phyloP scores from a whole-genome alignment of 2,888 invertebrate species.

The Mylabris sibirica region DNA sequence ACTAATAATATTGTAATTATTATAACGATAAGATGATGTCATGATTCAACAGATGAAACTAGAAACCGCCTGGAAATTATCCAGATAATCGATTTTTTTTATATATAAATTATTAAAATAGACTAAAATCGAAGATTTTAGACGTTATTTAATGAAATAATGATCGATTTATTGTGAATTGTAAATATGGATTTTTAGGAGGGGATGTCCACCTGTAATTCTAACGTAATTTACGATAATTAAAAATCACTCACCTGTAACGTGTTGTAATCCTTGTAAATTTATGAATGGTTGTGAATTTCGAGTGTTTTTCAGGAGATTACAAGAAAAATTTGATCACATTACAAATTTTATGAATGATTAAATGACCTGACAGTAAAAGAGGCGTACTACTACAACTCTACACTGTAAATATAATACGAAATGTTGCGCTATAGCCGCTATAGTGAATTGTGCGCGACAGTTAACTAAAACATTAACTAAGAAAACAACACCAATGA shows the following conservation, averaged over 20 bases:
- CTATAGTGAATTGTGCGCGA: background rate
- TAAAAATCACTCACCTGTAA: background rate
- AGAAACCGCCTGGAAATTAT: background rate
- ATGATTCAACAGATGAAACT: background rate
- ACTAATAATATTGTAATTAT: background rate
- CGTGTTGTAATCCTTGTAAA: background rate
- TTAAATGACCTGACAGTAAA: background rate
- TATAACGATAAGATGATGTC: background rate
- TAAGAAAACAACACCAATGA: background rate
- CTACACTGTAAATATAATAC: background rate
- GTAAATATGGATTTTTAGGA: background rate
- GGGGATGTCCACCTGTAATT: background rate
- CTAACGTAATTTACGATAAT: background rate
- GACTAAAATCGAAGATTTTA: background rate
- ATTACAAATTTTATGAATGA: slow-evolving; percentile 8
- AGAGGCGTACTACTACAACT: background rate
- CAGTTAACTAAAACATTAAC: background rate
- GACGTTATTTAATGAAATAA: background rate
- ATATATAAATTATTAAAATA: background rate
- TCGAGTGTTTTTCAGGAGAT: too few species aligned
- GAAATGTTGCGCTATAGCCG: background rate
- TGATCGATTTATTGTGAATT: background rate
- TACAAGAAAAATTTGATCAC: slow-evolving; percentile 12
- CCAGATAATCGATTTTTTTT: background rate
- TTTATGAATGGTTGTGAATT: background rate